phyloP scores from a whole-genome alignment of 2,797 vertebrate genomes.

The Anolis apletophallus region DNA sequence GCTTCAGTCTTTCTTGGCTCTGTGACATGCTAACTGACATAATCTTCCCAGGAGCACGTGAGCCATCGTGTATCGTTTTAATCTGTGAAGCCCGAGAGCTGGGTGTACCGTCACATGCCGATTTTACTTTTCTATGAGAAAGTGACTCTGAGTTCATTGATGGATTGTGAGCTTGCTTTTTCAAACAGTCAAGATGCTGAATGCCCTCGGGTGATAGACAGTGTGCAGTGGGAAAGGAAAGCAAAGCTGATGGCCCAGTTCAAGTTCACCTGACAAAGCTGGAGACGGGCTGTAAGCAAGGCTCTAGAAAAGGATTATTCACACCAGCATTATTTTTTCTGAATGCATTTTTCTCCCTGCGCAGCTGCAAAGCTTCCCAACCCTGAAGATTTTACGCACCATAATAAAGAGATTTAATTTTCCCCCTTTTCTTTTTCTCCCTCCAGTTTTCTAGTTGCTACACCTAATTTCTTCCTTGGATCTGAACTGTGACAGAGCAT shows the following conservation, averaged over 20 bases:
- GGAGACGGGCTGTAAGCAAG: slow-evolving; percentile 72
- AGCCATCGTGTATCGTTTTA: slow-evolving; percentile 79
- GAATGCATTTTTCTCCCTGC: slow-evolving; percentile 76
- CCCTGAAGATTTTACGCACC: slow-evolving; percentile 76
- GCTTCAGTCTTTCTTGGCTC: slow-evolving; percentile 70
- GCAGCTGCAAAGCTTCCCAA: slow-evolving; percentile 78
- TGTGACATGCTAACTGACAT: slow-evolving; percentile 73
- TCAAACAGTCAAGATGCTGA: slow-evolving; percentile 81
- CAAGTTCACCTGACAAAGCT: slow-evolving; percentile 86
- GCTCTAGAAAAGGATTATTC: slow-evolving; percentile 82
- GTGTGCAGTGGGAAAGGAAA: slow-evolving; percentile 68
- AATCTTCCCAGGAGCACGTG: slow-evolving; percentile 80
- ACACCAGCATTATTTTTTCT: slow-evolving; percentile 79
- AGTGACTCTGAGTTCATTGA: slow-evolving; percentile 76
- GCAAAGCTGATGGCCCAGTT: slow-evolving; percentile 77
- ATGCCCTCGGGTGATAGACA: slow-evolving; percentile 82
- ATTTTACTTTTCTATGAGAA: slow-evolving; percentile 78
- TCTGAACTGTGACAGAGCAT: slow-evolving; percentile 54
- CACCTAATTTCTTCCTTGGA: slow-evolving; percentile 68
- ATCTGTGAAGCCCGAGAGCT: slow-evolving; percentile 75
- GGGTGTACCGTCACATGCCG: slow-evolving; percentile 77
- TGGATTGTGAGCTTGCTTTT: slow-evolving; percentile 77
- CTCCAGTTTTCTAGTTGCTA: slow-evolving; percentile 64
- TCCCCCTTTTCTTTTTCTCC: slow-evolving; percentile 32
- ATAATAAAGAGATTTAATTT: slow-evolving; percentile 82